These are phyloP conservation scores for Agrypnus murinus DNA, from an alignment of 2,888 invertebrate genomes.

Conservation along the genomic window DNA sequence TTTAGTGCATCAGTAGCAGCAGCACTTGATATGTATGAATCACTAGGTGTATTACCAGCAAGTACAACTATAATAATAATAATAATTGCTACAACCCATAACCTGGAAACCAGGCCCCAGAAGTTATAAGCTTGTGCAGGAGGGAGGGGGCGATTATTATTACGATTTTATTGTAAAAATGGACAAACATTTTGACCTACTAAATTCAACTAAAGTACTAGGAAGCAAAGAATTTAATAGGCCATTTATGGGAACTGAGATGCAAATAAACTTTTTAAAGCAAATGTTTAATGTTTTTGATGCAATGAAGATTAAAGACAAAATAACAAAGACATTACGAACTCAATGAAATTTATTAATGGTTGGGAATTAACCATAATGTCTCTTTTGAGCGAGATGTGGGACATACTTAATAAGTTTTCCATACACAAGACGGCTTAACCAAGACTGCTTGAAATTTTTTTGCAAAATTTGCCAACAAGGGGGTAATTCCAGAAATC, in stretches of 20 bases:
- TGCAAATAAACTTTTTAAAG: background rate
- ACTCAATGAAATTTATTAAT: background rate
- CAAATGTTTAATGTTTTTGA: too few relatives aligned
- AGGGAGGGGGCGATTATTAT: too few relatives aligned
- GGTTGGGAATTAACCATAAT: slow-evolving; percentile 8
- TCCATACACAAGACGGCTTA: background rate
- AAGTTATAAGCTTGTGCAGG: too few relatives aligned
- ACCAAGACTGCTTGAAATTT: too few relatives aligned
- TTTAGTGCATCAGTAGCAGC: slow-evolving; percentile 47
- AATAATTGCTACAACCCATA: too few relatives aligned
- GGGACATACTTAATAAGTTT: slow-evolving; percentile 13
- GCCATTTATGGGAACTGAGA: too few relatives aligned
- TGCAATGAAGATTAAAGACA: background rate
- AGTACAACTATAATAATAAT: background rate
- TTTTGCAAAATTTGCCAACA: slow-evolving; percentile 48
- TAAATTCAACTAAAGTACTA: background rate
- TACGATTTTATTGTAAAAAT: background rate
- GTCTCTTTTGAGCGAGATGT: background rate
- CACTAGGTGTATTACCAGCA: background rate
- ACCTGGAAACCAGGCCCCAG: too few relatives aligned
- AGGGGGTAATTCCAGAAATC: too few relatives aligned
- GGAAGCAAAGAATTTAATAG: background rate
- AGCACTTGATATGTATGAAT: background rate
- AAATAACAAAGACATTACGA: background rate
- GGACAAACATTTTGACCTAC: background rate